Conservation (phyloP, 2,888 invertebrate genomes). For the Cremastinae sp. region DNA sequence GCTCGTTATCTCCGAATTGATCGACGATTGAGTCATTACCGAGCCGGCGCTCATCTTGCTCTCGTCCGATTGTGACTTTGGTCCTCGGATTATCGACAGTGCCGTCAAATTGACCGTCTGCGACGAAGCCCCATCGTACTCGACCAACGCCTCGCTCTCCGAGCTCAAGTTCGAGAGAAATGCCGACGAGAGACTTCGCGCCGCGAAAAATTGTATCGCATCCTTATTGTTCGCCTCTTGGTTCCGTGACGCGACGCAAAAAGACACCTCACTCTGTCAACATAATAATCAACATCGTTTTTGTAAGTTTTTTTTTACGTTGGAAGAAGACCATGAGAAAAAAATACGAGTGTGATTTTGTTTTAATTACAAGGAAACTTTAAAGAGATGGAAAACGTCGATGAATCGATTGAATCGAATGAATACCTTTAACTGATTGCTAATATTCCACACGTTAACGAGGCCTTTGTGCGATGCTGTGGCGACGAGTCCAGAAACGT, state of each 20-base stretch:
- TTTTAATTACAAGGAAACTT: background rate
- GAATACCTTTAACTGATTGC: slow-evolving; percentile 85
- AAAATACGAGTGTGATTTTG: slow-evolving; percentile 3
- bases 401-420: slow-evolving; percentile 12
- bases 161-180: slow-evolving; percentile 72
- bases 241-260: slow-evolving; percentile 78
- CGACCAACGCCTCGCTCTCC: slow-evolving; percentile 71
- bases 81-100: slow-evolving; percentile 80
- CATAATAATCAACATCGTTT: background rate
- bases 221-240: slow-evolving; percentile 77
- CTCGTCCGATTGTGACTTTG: slow-evolving; percentile 62
- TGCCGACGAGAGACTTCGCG: slow-evolving; percentile 71
- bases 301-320: background rate
- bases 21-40: slow-evolving; percentile 44
- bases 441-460: slow-evolving; percentile 92
- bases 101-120: slow-evolving; percentile 80
- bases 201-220: slow-evolving; percentile 73
- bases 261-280: slow-evolving; percentile 81
- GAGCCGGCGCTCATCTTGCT: slow-evolving; percentile 64
- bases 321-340: background rate
- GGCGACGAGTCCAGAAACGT: slow-evolving; percentile 79
- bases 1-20: slow-evolving; percentile 59
- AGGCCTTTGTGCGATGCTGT: slow-evolving; percentile 82
- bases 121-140: slow-evolving; percentile 69
- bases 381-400: background rate